Evolutionary conservation across 2,888 invertebrate genomes (phyloP).

Genomic region (Ophion ellenae): DNA sequence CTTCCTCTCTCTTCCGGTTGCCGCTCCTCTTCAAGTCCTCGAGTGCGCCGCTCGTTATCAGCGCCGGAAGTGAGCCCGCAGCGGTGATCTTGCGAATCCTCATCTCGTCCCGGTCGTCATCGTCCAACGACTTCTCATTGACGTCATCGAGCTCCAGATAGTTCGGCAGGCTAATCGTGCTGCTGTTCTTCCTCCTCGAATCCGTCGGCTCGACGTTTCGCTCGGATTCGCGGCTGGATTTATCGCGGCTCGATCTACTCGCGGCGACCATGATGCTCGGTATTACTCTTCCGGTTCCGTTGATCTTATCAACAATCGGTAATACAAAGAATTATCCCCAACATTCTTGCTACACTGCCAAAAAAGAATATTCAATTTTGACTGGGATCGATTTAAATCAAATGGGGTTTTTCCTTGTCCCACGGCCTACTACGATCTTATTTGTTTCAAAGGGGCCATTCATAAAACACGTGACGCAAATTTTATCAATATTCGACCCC

Average conservation of each 20-base stretch:
- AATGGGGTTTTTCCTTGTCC: too few relatives aligned
- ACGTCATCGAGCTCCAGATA: slow-evolving; percentile 83
- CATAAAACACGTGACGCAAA: too few relatives aligned
- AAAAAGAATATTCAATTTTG: too few relatives aligned
- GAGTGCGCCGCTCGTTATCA: slow-evolving; percentile 45
- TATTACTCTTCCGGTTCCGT: slow-evolving; percentile 77
- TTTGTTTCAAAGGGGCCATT: too few relatives aligned
- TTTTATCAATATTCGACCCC: too few relatives aligned
- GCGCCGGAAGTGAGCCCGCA: slow-evolving; percentile 72
- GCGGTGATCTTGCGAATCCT: slow-evolving; percentile 58
- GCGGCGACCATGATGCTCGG: slow-evolving; percentile 75
- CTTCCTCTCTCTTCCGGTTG: slow-evolving; percentile 67
- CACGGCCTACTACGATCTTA: too few relatives aligned
- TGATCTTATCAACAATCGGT: slow-evolving; percentile 70
- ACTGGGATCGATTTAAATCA: too few relatives aligned
- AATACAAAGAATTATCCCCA: not conserved
- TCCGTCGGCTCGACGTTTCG: slow-evolving; percentile 14
- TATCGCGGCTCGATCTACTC: slow-evolving; percentile 57
- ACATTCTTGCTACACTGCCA: not conserved
- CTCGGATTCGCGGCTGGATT: slow-evolving; percentile 60
- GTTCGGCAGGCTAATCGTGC: slow-evolving; percentile 85
- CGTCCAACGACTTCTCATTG: slow-evolving; percentile 27
- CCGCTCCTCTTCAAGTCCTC: slow-evolving; percentile 46
- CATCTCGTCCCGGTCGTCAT: slow-evolving; percentile 34
- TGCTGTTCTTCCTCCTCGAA: slow-evolving; percentile 83